phyloP scores from a whole-genome alignment of 2,113 vertebrate genomes.

The Talpa occidentalis region DNA sequence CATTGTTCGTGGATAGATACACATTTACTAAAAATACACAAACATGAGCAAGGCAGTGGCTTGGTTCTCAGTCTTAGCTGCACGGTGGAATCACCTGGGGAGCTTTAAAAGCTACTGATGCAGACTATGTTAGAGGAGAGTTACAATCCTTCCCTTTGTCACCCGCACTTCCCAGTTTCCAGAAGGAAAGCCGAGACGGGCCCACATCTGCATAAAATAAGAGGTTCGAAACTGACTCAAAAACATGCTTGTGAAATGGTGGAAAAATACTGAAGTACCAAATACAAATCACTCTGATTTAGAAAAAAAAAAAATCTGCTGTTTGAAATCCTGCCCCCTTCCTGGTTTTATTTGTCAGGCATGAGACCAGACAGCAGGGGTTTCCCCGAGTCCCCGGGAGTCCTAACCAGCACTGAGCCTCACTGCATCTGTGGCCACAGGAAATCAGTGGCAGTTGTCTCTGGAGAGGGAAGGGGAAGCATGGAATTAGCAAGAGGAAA shows the following conservation, averaged over 20 bases:
- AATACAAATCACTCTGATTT: constrained; percentile 14
- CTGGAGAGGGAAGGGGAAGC: not conserved
- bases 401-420: not conserved
- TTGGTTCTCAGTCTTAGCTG: not conserved
- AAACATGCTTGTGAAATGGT: not conserved
- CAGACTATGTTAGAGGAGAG: too few relatives aligned
- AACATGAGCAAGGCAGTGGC: not conserved
- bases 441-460: not conserved
- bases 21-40: not conserved
- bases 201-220: not conserved
- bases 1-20: not conserved
- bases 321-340: not conserved
- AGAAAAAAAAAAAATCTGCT: not conserved
- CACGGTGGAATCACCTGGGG: not conserved
- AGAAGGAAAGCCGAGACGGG: not conserved
- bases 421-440: not conserved
- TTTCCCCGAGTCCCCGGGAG: not conserved
- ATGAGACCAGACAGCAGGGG: not conserved
- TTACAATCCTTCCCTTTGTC: too few relatives aligned
- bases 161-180: not conserved
- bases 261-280: not conserved
- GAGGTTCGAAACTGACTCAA: not conserved
- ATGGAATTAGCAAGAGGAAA: not conserved
- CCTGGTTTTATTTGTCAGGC: not conserved
- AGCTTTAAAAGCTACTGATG: too few relatives aligned